Percentiles rank a stretch among this genome's conserved stretches.
Evolutionary conservation across 2,888 invertebrate species (phyloP).

Genomic region (Dryomyza anilis): DNA sequence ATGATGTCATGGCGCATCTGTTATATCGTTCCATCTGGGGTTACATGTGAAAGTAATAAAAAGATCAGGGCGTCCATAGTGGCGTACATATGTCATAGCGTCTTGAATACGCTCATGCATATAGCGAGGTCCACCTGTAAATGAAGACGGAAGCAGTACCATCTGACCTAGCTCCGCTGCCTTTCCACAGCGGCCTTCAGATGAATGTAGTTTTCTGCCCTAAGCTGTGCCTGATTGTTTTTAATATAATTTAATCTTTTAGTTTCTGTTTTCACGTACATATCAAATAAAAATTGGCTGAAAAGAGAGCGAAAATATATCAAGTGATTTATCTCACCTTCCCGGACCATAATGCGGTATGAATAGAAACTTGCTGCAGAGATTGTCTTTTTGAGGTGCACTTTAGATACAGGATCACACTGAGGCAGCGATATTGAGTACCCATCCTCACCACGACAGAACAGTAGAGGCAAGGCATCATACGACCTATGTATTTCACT

Average conservation of each 20-base stretch:
- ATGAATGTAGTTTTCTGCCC: slow-evolving; percentile 48
- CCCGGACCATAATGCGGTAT: neutral
- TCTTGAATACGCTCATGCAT: slow-evolving; percentile 21
- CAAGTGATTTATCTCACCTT: neutral
- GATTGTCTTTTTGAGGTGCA: neutral
- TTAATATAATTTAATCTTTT: slow-evolving; percentile 45
- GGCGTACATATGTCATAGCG: slow-evolving; percentile 15
- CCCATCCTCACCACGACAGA: neutral
- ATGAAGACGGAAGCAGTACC: slow-evolving; percentile 11
- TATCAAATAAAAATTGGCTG: neutral
- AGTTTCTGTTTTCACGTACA: neutral
- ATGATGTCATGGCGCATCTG: neutral
- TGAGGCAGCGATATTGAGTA: neutral
- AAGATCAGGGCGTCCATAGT: neutral
- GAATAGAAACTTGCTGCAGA: neutral
- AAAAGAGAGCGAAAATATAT: neutral
- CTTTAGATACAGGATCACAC: neutral
- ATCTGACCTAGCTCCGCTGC: slow-evolving; percentile 26
- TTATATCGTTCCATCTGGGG: slow-evolving; percentile 6
- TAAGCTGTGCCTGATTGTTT: slow-evolving; percentile 45
- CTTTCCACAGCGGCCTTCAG: slow-evolving; percentile 44
- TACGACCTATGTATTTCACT: neutral
- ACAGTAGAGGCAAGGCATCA: neutral
- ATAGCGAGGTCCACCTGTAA: slow-evolving; percentile 9
- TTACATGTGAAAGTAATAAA: too few species aligned